Evolutionary conservation across 1,140 invertebrate genomes (phyloP), one percentile per base, ranked within the genome.

Genomic region (Formica exsecta): DNA sequence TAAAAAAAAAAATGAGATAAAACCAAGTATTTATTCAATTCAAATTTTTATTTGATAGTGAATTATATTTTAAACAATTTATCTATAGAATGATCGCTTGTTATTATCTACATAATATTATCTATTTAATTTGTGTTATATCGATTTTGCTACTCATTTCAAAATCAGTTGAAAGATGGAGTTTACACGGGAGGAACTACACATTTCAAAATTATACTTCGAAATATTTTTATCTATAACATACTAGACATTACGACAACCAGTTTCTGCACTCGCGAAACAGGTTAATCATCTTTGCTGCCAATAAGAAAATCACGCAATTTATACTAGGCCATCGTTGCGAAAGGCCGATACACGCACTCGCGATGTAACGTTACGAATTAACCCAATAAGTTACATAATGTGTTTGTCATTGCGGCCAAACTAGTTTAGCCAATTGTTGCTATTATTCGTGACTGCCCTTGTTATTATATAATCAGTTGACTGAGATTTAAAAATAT

Each of bases 401-500:
- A 86, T 36, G 48, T 22, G 57, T 73, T 83, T 81, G 85, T 73
- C 79, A 61, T 22, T 51, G 44, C 25, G 38, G 19, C 25, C 19
- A 48, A 57, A 86, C 66, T 73, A 84, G 70, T 83, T 86, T 74
- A 66, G 11, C 66, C 79, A 86, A 86, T 86, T 86, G 79, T 86
- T 66, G 61, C 77, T 70, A 64, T 81, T 86, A 80, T 86, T 81
- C 41, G 44, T 38, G 62, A 11, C 38, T 38, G 62, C 29, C 13
- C 62, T 84, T 61, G 38, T 73, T 86, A 41, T 41, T 13, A 5
- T 36, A 36, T 41, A 86, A 86, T 51, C 41, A 64, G 32, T 73
- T 57, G 29, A 54, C 32, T 7, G 44, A 25, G 25, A 54, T 83
- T 86, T 48, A 3, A 38, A 59, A 32, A 5, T 29, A 41, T 36